Conservation (phyloP, 2,113 vertebrate species). For the Lepus timidus region DNA sequence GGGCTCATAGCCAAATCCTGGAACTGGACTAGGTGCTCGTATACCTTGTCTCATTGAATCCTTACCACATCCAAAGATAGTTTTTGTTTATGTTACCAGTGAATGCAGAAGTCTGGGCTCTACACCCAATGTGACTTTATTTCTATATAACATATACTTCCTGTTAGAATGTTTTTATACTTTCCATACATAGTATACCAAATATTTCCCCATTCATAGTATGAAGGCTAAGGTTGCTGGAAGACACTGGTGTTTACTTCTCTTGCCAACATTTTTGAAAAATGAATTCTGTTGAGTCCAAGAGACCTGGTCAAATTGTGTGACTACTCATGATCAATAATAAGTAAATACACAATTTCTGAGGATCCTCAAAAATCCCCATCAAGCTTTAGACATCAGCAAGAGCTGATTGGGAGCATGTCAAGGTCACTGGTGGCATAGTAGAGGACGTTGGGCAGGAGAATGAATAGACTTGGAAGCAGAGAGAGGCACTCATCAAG, state of each 20-base stretch:
- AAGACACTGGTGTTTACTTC: not conserved
- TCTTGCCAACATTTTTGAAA: not conserved
- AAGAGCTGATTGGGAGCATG: not conserved
- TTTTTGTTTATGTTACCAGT: not conserved
- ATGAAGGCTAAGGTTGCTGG: not conserved
- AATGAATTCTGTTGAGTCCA: not conserved
- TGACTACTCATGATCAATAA: not conserved
- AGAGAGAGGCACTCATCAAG: not conserved
- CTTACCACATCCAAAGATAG: not conserved
- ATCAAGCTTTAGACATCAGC: not conserved
- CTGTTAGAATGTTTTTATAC: not conserved
- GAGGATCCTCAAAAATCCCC: not conserved
- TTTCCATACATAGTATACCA: not conserved
- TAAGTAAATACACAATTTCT: not conserved
- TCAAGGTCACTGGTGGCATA: conserved; percentile 1
- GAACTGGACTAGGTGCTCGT: not conserved
- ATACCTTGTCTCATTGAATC: not conserved
- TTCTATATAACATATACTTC: not conserved
- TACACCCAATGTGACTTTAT: not conserved
- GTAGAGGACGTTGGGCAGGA: not conserved
- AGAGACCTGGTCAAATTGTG: not conserved
- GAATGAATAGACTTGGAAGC: conserved; percentile 24
- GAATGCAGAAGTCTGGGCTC: not conserved
- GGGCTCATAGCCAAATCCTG: not conserved
- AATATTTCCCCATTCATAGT: not conserved